Base-by-base conservation (phyloP, 1,140 invertebrate genomes). In the Trissolcus basalis region DNA sequence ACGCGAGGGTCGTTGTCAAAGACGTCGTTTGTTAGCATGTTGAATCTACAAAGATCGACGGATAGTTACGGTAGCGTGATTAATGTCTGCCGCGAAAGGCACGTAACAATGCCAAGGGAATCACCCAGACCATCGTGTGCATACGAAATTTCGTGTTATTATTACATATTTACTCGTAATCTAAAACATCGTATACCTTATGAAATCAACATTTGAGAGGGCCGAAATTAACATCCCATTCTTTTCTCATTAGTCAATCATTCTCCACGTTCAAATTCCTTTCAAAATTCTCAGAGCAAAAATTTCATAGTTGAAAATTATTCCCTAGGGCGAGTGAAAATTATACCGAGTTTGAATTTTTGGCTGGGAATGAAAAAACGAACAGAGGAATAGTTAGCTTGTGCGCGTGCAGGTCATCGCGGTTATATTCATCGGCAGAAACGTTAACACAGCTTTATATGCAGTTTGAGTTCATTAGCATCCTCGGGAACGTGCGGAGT, bases 61-160 rank as follows among this genome's bases (percentile, higher is more conserved):
- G 83, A 84, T 85, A 83, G 83, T 84, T 83, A 83, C 82, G 83
- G 61, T 78, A 70, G 55, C 74, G 72, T 85, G 82, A 75, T 80
- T 81, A 81, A 84, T 83, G 69, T 78, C 60, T 61, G 53, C 60
- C 59, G 59, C 63, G 72, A 69, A 75, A 58, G 45, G 64, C 72
- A 56, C 72, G 51, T 75, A 75, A 75, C 72, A 75, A 75, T 75
- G 55, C 72, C 51, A 27, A 56, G 56, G 63, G 50, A 64, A 63
- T 71, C 51, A 47, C 36, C 39, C 67, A 63, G 55, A 53, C 55
- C 63, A 11, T n/a, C 47, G 32, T 27, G 19, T 6, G 19, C 19
- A 27, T 36, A 55, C 55, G 36, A 61, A 61, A 65, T 49, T 67
- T 72, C 47, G 45, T 43, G 53, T 51, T 59, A 36, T 68, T 70